Evolutionary conservation across 1,140 invertebrate genomes (phyloP), one percentile per base, ranked within the genome.

Genomic region (Achroia grisella): DNA sequence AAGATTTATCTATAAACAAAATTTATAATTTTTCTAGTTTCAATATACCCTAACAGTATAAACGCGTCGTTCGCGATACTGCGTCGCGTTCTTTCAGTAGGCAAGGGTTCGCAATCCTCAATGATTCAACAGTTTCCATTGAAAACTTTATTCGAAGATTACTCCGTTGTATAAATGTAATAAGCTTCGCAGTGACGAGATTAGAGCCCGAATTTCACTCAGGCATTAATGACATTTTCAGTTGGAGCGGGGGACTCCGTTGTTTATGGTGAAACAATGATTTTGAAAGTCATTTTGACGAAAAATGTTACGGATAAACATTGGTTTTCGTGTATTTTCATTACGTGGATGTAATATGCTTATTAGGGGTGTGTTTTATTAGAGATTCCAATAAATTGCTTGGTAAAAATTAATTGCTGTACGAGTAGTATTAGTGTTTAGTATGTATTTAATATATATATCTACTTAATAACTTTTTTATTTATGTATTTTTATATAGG

Each of bases 81-180:
- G 41, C 40, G 28, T 33, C 44, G 51, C 71, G 62, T 80, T 74
- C 64, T 70, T 78, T 78, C 79, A 79, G 63, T 39, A 57, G 62
- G 67, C 55, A 84, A 80, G 77, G 80, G 80, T 84, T 81, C 66
- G 70, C 64, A 61, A 66, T 74, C 71, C 75, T 71, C 72, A 70
- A 69, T 84, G 80, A 84, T 70, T 81, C 77, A 67, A 73, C 80
- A 79, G 56, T 84, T 83, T 78, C 71, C 73, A 84, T 84, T 79
- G 70, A 83, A 80, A 80, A 84, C 73, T 84, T 83, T 84, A 84
- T 79, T 84, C 80, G 65, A 78, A 84, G 80, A 84, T 84, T 79
- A 79, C 75, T 78, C 66, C 71, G 68, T 78, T 79, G 68, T 84
- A 79, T 81, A 81, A 81, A 81, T 81, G 79, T 84, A 84, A 81